phyloP scores from a whole-genome alignment of 1,140 invertebrate species.

The Heliconius himera region DNA sequence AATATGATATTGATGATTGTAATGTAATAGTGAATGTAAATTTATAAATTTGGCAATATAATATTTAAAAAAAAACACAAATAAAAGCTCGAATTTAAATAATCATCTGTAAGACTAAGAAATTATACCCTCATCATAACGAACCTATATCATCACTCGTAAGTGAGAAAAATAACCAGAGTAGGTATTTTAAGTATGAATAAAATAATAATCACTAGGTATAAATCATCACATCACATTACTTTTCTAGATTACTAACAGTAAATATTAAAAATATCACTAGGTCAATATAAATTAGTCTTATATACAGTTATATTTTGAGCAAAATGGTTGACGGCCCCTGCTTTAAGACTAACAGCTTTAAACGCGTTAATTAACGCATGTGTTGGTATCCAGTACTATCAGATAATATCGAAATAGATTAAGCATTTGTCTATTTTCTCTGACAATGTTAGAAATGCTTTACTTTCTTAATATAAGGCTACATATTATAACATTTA shows the following conservation, averaged over 20 bases:
- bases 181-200: too few relatives aligned
- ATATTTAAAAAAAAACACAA: too few relatives aligned
- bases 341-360: neutral
- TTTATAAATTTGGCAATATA: too few relatives aligned
- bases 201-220: neutral
- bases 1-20: too few relatives aligned
- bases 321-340: neutral
- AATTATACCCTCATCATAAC: too few relatives aligned
- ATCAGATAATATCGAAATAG: neutral
- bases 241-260: neutral
- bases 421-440: neutral
- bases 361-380: constrained; percentile 3
- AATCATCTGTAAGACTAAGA: too few relatives aligned
- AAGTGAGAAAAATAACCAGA: too few relatives aligned
- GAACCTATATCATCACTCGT: too few relatives aligned
- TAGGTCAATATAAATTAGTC: neutral
- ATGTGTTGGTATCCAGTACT: constrained; percentile 10
- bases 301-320: neutral
- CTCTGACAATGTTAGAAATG: neutral
- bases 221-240: neutral
- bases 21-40: too few relatives aligned
- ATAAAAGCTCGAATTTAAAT: too few relatives aligned
- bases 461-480: neutral
- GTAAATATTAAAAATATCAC: constrained; percentile 1
- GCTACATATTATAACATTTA: too few relatives aligned